Base-by-base conservation (phyloP, 1,140 invertebrate species). In the Cydia pomonella region DNA sequence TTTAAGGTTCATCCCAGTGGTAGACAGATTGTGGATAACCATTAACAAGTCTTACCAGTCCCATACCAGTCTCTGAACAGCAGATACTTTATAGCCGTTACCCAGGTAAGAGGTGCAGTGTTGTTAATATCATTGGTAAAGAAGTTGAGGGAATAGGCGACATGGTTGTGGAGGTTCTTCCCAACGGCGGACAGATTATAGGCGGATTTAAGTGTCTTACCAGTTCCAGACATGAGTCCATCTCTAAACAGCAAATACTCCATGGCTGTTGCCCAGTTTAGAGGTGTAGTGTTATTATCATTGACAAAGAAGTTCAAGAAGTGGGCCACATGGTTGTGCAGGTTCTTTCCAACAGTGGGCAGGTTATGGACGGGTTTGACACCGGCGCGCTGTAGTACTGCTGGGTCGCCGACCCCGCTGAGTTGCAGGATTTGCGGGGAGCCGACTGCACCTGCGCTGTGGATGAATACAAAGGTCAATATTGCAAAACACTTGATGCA, bases 251-350 rank as follows among this genome's bases (percentile, higher is more conserved):
- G 93, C 21, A 97, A 88, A 84, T 97, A 97, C 84, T 97, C 96
- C 96, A 97, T 97, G 21, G 97, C 97, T 0, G 97, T 97, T 2
- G 97, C 97, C 97, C 97, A 97, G 90, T 97, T 97, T 0, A 97
- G 93, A 0, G 96, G 95, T 0, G 96, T 94, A 0, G 96, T 97
- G 80, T 97, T 96, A 41, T 97, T 96, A 81, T 98, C 96, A 72
- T 97, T 97, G 16, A 98, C 96, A 23, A 95, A 94, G 91, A 97
- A 98, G 82, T 94, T 95, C 0, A 97, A 86, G 77, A 96, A 95
- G 87, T 94, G 96, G 3, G 96, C 96, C 0, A 97, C 97, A 81
- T 98, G 97, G 86, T 98, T 97, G 81, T 97, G 97, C 0, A 99
- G 94, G 92, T 98, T 98, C 77, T 95, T 95, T 0, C 98, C 98